Evolutionary conservation across 2,113 vertebrate genomes (phyloP).

Genomic region (Spea multiplicata): DNA sequence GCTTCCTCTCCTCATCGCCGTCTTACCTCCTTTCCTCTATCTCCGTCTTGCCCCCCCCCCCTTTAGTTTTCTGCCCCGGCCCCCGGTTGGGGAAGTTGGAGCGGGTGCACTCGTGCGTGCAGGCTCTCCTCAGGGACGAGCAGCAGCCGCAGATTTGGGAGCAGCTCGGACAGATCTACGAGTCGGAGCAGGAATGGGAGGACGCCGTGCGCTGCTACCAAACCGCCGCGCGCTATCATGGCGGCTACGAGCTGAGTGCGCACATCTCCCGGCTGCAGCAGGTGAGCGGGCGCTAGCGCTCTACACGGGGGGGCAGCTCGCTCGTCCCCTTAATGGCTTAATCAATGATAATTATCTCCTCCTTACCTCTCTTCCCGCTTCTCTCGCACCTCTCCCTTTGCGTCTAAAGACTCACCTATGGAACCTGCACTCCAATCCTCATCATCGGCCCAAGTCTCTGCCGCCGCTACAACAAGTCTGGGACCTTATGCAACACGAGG

Average conservation of each 20-base stretch:
- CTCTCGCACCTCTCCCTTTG: not conserved
- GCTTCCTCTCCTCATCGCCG: no score
- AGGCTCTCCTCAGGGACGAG: constrained; percentile 73
- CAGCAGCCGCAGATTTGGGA: constrained; percentile 77
- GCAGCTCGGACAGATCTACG: constrained; percentile 76
- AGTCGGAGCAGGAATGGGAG: constrained; percentile 70
- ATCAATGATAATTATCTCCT: not conserved
- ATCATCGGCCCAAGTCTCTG: constrained; percentile 70
- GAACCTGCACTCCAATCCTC: constrained; percentile 66
- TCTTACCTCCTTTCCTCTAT: no score
- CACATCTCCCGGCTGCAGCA: constrained; percentile 73
- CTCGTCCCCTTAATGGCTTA: not conserved
- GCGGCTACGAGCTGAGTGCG: constrained; percentile 67
- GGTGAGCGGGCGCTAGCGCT: constrained; percentile 58
- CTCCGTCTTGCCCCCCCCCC: no score
- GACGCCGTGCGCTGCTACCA: constrained; percentile 68
- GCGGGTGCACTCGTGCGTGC: constrained; percentile 69
- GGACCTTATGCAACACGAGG: constrained; percentile 79
- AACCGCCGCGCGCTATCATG: constrained; percentile 71
- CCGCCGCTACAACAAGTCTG: constrained; percentile 75
- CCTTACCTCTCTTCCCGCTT: not conserved
- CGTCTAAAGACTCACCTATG: constrained; percentile 59
- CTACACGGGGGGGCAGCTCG: not conserved
- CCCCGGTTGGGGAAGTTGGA: constrained; percentile 74
- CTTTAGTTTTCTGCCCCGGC: constrained; percentile 48